phyloP scores from a whole-genome alignment of 1,140 invertebrate species.

The Planococcus citri region DNA sequence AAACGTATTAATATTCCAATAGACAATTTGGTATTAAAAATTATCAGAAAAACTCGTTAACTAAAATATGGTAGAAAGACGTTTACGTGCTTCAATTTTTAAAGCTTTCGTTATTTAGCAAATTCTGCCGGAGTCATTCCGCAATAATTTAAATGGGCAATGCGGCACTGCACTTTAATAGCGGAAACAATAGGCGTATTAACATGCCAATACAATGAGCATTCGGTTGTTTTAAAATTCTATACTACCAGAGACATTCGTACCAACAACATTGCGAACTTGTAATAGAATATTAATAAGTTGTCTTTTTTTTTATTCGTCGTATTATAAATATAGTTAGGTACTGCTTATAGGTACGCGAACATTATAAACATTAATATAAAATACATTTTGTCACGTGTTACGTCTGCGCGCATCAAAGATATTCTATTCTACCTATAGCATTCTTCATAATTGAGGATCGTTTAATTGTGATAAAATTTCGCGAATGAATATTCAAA shows the following conservation, averaged over 20 bases:
- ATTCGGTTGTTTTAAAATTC: slow-evolving; percentile 17
- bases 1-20: background rate
- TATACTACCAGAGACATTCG: slow-evolving; percentile 9
- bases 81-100: slow-evolving; percentile 5
- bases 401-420: background rate
- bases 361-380: background rate
- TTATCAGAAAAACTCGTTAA: background rate
- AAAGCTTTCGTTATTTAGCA: background rate
- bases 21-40: background rate
- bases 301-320: background rate
- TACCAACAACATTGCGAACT: slow-evolving; percentile 9
- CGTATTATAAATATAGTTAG: no score
- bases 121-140: background rate
- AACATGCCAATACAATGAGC: slow-evolving; percentile 15
- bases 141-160: slow-evolving; percentile 12
- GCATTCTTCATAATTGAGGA: background rate
- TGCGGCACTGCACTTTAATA: background rate
- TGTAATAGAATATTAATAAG: slow-evolving; percentile 13
- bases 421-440: background rate
- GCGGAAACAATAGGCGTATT: slow-evolving; percentile 16
- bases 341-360: no score
- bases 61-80: slow-evolving; percentile 1
- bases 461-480: background rate
- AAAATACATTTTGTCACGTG: slow-evolving; percentile 5
- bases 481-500: background rate